phyloP scores from a whole-genome alignment of 2,113 vertebrate species.

The Charina bottae region DNA sequence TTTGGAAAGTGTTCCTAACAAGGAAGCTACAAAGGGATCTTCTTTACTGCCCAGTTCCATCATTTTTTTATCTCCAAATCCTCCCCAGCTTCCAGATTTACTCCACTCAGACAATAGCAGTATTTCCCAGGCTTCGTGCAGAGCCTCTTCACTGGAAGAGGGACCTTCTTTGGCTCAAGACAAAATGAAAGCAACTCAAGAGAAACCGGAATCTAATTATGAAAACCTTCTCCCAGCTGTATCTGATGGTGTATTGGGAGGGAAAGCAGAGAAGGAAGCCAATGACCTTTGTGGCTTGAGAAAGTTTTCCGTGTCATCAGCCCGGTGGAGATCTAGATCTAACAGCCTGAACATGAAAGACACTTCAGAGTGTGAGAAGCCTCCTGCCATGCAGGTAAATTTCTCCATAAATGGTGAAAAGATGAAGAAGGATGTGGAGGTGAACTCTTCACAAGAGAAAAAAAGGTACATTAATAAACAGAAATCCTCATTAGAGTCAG shows the following conservation, averaged over 20 bases:
- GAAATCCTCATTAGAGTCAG: conserved; percentile 27
- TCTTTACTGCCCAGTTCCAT: conserved; percentile 12
- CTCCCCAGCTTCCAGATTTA: conserved; percentile 50
- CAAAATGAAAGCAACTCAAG: conserved; percentile 29
- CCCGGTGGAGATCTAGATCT: conserved; percentile 72
- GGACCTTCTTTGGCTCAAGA: conserved; percentile 30
- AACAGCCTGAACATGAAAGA: conserved; percentile 75
- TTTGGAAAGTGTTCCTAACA: conserved; percentile 22
- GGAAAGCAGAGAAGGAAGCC: conserved; percentile 53
- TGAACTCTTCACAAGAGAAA: conserved; percentile 18
- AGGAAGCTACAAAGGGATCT: conserved; percentile 16
- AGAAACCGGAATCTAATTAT: conserved; percentile 34
- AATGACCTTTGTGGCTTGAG: conserved; percentile 51
- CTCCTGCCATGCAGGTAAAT: conserved; percentile 33
- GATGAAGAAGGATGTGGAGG: conserved; percentile 59
- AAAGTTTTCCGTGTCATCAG: conserved; percentile 79
- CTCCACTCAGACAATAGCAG: neutral
- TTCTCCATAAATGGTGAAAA: conserved; percentile 62
- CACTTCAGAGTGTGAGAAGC: conserved; percentile 47
- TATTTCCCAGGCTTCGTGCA: conserved; percentile 13
- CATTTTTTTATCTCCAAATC: conserved; percentile 52
- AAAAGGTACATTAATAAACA: conserved; percentile 50
- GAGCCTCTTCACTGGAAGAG: conserved; percentile 1
- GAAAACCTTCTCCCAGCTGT: conserved; percentile 15
- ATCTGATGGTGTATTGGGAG: conserved; percentile 22